phyloP scores from a whole-genome alignment of 2,113 vertebrate species.

The Pterophyllum scalare region DNA sequence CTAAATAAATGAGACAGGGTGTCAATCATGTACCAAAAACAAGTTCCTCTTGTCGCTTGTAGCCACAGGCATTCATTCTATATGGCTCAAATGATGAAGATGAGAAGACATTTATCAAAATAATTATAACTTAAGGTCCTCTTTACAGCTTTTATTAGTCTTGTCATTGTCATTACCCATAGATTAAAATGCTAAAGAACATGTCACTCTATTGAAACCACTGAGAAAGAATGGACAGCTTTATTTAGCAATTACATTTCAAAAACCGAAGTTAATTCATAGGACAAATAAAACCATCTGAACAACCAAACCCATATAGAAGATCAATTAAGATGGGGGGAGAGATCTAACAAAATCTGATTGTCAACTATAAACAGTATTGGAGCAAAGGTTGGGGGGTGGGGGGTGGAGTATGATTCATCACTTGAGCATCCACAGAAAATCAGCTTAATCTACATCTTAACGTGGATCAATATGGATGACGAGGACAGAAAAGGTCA shows the following conservation, averaged over 20 bases:
- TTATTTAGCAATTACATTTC: background rate
- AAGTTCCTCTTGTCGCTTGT: background rate
- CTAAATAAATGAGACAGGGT: conserved; percentile 11
- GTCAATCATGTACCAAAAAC: conserved; percentile 35
- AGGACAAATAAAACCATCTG: background rate
- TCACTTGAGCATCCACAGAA: background rate
- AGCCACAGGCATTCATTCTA: conserved; percentile 8
- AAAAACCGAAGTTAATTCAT: background rate
- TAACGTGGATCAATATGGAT: background rate
- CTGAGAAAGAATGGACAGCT: background rate
- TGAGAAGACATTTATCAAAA: background rate
- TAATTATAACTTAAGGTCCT: conserved; percentile 17
- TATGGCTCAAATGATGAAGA: background rate
- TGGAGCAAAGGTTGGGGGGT: conserved; percentile 14
- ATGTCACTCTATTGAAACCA: background rate
- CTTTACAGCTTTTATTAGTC: conserved; percentile 14
- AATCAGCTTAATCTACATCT: background rate
- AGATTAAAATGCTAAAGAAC: conserved; percentile 5
- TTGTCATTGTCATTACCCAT: conserved; percentile 1
- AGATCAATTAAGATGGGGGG: background rate
- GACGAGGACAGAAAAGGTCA: background rate
- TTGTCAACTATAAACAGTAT: background rate
- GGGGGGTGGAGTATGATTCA: conserved; percentile 35
- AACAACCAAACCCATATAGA: background rate
- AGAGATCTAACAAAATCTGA: background rate